Evolutionary conservation across 2,888 invertebrate species (phyloP), one percentile per base, ranked within the genome.

Genomic region (Troilus luridus): DNA sequence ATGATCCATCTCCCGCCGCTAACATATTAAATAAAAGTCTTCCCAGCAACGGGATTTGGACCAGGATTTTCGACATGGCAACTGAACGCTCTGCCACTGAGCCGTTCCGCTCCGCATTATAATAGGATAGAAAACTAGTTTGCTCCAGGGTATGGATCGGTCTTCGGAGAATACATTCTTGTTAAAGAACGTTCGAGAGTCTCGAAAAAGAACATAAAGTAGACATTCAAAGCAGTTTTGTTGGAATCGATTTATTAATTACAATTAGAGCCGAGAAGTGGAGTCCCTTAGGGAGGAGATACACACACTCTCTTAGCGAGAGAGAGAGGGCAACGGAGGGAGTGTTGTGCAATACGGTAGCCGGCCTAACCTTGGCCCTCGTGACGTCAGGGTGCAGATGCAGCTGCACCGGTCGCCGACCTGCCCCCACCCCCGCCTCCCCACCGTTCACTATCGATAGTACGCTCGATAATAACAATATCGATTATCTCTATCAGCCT

Each of bases 361-460:
- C 85, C 56, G 85, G 12, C 0, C 85, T 85, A 85, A 85, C 85
- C 85, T 85, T 85, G 85, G 85, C 85, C 85, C 54, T 85, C 9
- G 56, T 85, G 85, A 85, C 85, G 85, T 85, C 85, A 85, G 56
- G 27, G 17, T n/a, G 85, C 56, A 85, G 54, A 85, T 85, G 85
- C 85, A 85, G 85, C 85, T 85, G 85, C 85, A 85, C 85, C 85
- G 85, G 85, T 85, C 85, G 85, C 56, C 85, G 85, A 85, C 85
- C 85, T 85, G 56, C 85, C 85, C 85, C 85, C 54, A 54, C 54
- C 85, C 56, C 85, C 56, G 56, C 54, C n/a, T 41, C 27, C 14
- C 85, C n/a, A 9, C 10, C 54, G 21, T 5, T 17, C 72, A 17
- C 72, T 72, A 72, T 72, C 72, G 72, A 72, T 72, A 72, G 27